Conservation (phyloP, 2,113 vertebrate genomes). For the Saccopteryx bilineata region DNA sequence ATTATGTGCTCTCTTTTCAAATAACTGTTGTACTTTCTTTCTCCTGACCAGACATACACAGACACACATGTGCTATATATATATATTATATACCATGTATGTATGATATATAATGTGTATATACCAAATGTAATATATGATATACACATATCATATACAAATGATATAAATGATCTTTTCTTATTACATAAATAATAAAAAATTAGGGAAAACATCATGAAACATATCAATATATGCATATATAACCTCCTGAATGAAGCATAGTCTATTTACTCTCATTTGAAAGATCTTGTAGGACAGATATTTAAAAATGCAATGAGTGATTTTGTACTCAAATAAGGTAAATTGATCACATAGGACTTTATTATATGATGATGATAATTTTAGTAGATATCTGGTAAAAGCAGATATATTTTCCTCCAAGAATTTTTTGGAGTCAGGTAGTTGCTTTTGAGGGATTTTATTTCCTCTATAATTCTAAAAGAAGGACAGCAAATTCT, state of each 20-base stretch:
- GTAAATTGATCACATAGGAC: not conserved
- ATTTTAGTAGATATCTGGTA: not conserved
- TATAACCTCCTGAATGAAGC: not conserved
- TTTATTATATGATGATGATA: not conserved
- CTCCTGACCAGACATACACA: not conserved
- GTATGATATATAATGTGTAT: not conserved
- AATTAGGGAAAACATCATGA: not conserved
- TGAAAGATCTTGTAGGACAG: not conserved
- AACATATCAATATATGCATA: not conserved
- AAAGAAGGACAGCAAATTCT: slow-evolving; percentile 63
- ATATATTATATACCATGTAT: not conserved
- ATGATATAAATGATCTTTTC: not conserved
- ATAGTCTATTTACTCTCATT: not conserved
- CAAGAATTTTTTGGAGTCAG: slow-evolving; percentile 1
- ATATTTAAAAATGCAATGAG: not conserved
- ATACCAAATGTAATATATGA: not conserved
- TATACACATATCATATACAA: not conserved
- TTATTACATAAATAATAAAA: not conserved
- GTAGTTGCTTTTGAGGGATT: slow-evolving; percentile 36
- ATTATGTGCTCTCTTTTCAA: not conserved
- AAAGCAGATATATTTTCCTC: not conserved
- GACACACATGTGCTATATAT: not conserved
- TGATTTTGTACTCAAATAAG: slow-evolving; percentile 42
- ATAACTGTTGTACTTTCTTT: not conserved
- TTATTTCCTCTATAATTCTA: slow-evolving; percentile 34